These are phyloP conservation scores for Heliconius cydno DNA, from an alignment of 2,888 invertebrate species.

Conservation along the genomic window DNA sequence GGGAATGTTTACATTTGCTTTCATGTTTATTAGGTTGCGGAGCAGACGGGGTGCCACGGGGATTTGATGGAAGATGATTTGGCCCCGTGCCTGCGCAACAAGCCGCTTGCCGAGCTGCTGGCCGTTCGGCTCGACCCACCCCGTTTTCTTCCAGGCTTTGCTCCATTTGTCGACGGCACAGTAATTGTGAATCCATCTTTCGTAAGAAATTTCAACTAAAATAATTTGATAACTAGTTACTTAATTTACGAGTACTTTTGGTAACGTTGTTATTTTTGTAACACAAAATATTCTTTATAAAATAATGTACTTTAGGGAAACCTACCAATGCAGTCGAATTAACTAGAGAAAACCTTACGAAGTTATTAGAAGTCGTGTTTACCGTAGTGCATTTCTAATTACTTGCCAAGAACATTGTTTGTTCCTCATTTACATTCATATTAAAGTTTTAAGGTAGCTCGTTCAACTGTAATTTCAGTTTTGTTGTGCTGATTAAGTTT, in stretches of 20 bases:
- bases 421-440: slow-evolving; percentile 30
- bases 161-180: slow-evolving; percentile 97
- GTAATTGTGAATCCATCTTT: slow-evolving; percentile 87
- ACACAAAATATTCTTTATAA: neutral
- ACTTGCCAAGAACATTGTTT: slow-evolving; percentile 21
- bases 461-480: slow-evolving; percentile 21
- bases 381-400: slow-evolving; percentile 23
- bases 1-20: slow-evolving; percentile 34
- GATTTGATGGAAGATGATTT: slow-evolving; percentile 92
- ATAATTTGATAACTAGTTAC: slow-evolving; percentile 4
- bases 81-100: slow-evolving; percentile 92
- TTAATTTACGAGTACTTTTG: slow-evolving; percentile 16
- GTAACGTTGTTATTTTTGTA: neutral
- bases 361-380: slow-evolving; percentile 21
- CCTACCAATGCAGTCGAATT: neutral
- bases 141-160: slow-evolving; percentile 93
- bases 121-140: slow-evolving; percentile 91
- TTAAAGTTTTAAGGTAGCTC: slow-evolving; percentile 25
- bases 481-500: slow-evolving; percentile 16
- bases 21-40: slow-evolving; percentile 84
- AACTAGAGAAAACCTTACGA: slow-evolving; percentile 2
- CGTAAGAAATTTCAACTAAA: slow-evolving; percentile 66
- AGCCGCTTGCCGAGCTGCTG: slow-evolving; percentile 89
- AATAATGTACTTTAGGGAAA: neutral
- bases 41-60: slow-evolving; percentile 92